Base-by-base conservation (phyloP, 2,797 vertebrate species). In the Sebastiscus albofasciatus region DNA sequence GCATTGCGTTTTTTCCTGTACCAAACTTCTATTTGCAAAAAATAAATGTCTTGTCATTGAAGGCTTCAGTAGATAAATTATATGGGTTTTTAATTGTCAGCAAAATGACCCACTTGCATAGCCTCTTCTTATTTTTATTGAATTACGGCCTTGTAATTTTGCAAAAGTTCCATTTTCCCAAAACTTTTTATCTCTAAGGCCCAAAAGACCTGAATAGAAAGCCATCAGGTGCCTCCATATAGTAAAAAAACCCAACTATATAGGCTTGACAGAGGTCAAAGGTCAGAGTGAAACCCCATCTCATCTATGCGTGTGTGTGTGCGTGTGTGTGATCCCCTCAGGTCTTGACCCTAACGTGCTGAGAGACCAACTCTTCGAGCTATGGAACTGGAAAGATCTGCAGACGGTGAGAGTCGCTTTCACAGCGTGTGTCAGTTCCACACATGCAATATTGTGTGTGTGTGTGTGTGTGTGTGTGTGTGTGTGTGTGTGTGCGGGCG, bases 351-450 rank as follows among this genome's bases (percentile, higher is more conserved):
- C 91, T 24, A 61, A 16, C 13, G 34, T 77, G 80, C 89, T 96
- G 83, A 91, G 76, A 79, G 92, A 94, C 61, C 75, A 90, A 66
- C 92, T 96, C 78, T 88, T 89, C 27, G 84, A 92, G 56, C 87
- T 92, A 27, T 96, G 96, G 95, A 87, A 59, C 89, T 22, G 33
- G 85, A 95, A 94, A 80, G 90, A 96, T 76, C 86, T 93, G 66
- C 86, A 90, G 83, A 90, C 68, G 94, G 95, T 96, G 87, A 95
- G 91, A 87, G 65, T 83, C 72, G 65, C 79, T 85, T 87, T 86
- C 84, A 74, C 80, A 82, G 49, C 49, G 1, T 84, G 80, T 82
- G 82, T 80, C 82, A 54, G 8, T 64, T 84, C 59, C 79, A 77
- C 75, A 60, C 59, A 82, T 78, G 39, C 67, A 77, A 52, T 61